Evolutionary conservation across 1,140 invertebrate genomes (phyloP), one percentile per base, ranked within the genome.

Genomic region (Gonioctena quinquepunctata): DNA sequence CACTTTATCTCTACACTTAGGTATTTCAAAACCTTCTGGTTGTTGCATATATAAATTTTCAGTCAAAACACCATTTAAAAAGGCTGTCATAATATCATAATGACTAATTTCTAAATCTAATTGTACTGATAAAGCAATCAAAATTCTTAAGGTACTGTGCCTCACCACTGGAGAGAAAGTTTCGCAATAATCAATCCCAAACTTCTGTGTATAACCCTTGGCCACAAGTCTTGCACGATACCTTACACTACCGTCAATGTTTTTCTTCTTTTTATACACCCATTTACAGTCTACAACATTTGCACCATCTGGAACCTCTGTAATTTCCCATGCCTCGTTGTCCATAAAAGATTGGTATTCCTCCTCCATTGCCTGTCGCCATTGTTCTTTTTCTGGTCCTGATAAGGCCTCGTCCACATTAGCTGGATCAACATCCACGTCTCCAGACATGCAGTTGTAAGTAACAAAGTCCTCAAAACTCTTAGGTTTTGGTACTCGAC

Each of bases 161-260:
- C 79, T 69, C 11, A 79, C 74, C 6, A 84, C 81, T 22, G 81
- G 80, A 3, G 73, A 61, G 62, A 79, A 82, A 13, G 79, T 82
- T 59, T 83, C 74, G 16, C 68, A 11, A 61, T 78, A 84, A 60
- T 84, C 74, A 49, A 78, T 67, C 28, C 74, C 60, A 59, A 23
- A 54, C 60, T 66, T 79, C 76, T 86, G 84, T 13, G 59, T 75
- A 67, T 78, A 86, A n/a, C 84, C 84, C 50, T 79, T 76, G 2
- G 82, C 83, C 23, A 86, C 81, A 50, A 85, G 74, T 27, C 84
- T 71, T 26, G 81, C 85, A 59, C 84, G 86, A 72, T 82, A 81
- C 68, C 69, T 52, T 54, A 26, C 18, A 80, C 82, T 6, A 76
- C 71, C 73, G 78, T 83, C 28, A 69, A 82, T 28, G 84, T 81